A percentile compares a stretch with the other conserved stretches of the same genome.
phyloP scores from a whole-genome alignment of 1,140 invertebrate genomes.

The Drosophila punjabiensis region DNA sequence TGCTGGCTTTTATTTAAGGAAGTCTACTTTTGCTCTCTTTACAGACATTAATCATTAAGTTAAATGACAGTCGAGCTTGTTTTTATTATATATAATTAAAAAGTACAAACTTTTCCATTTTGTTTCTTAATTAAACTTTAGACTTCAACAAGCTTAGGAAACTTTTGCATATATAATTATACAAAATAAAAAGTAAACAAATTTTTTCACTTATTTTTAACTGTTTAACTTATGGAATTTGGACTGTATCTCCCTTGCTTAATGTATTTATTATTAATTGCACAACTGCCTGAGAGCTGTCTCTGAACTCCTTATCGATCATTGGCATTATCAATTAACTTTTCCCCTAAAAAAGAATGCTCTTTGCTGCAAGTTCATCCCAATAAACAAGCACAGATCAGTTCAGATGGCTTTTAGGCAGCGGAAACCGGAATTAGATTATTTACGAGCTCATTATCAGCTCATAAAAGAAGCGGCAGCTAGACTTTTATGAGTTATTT shows the following conservation, averaged over 20 bases:
- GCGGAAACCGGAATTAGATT: constrained; percentile 28
- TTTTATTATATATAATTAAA: neutral
- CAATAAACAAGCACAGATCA: neutral
- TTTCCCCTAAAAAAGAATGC: neutral
- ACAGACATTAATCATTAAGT: neutral
- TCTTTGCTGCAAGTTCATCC: constrained; percentile 4
- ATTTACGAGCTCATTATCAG: constrained; percentile 51
- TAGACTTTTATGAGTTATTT: constrained; percentile 37
- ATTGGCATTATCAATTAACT: constrained; percentile 27
- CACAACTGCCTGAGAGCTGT: constrained; percentile 16
- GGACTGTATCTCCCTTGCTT: no score
- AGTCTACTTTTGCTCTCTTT: neutral
- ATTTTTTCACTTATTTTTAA: neutral
- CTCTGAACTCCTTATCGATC: constrained; percentile 29
- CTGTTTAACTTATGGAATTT: neutral
- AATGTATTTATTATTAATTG: constrained; percentile 24
- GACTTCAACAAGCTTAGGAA: neutral
- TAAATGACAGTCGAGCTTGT: neutral
- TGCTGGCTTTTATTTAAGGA: neutral
- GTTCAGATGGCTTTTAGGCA: constrained; percentile 22
- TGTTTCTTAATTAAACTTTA: neutral
- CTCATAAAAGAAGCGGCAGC: constrained; percentile 22
- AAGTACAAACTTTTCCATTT: neutral
- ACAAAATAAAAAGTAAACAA: neutral
- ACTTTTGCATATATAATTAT: neutral